These are phyloP conservation scores for Pantherophis vulpinus DNA, from an alignment of 2,797 vertebrate species.

Conservation along the genomic window DNA sequence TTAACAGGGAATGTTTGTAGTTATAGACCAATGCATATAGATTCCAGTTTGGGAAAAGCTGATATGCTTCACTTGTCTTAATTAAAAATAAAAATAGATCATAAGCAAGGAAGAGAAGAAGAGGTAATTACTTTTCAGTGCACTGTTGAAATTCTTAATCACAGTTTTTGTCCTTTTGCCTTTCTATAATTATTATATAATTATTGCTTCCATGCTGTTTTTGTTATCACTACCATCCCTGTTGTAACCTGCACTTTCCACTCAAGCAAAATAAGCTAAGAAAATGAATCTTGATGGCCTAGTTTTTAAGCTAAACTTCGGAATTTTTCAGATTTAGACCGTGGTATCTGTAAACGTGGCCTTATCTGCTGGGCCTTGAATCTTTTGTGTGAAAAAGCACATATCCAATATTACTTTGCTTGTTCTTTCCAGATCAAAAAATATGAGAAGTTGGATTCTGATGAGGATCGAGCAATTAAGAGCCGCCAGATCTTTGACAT, in stretches of 20 bases:
- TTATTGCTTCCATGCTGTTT: not conserved
- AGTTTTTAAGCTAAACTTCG: not conserved
- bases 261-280: not conserved
- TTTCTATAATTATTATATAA: not conserved
- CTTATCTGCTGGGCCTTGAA: not conserved
- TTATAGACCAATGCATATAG: not conserved
- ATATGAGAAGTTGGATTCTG: constrained; percentile 75
- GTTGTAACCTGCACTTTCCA: not conserved
- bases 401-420: fast-evolving
- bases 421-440: constrained; percentile 70
- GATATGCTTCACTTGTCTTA: not conserved
- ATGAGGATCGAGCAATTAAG: constrained; percentile 65
- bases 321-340: not conserved
- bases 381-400: not conserved
- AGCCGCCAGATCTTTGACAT: constrained; percentile 75
- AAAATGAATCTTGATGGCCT: not conserved
- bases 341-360: not conserved
- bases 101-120: not conserved
- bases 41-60: not conserved
- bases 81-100: not conserved
- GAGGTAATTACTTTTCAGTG: not conserved
- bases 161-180: not conserved
- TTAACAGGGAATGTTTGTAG: not conserved
- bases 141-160: not conserved
- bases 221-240: not conserved